Base-by-base conservation (phyloP, 2,888 invertebrate genomes). In the Lasioglossum oenotherae region DNA sequence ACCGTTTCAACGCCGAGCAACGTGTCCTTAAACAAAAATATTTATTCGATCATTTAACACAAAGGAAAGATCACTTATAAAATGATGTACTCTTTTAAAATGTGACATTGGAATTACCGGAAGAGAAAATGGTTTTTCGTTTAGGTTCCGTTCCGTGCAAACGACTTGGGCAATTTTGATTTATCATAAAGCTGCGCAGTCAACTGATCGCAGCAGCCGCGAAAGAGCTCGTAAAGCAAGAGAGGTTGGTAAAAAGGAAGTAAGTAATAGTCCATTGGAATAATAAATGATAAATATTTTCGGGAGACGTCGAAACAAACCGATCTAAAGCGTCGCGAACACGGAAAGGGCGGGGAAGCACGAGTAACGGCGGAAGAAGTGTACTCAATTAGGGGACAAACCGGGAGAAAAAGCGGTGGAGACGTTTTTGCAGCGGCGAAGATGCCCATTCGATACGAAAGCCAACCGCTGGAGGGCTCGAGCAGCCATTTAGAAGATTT, bases 401-500 rank as follows among this genome's bases (percentile, higher is more conserved):
- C 41, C 19, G 41, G 6, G 38, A 41, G 41, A 44, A 27, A 67
- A 44, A 41, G 53, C 23, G 41, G 5, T 31, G 19, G 44, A 72
- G 53, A 67, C 23, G 80, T 69, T 71, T 27, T 38, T 44, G 41
- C 64, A 44, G 35, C 41, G 46, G 46, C 16, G 49, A 71, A 49
- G 74, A 79, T 82, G n/a, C 19, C 41, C 74, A 64, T 69, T 69
- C 74, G 53, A 78, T 71, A 74, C 31, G 41, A 31, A 38, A 49
- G 72, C 44, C 10, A 3, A 35, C 27, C 41, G 71, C 69, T 53
- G 5, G 57, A 71, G 60, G 41, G 71, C 71, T 71, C 71, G 71
- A 72, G 80, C 49, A 41, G 49, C 74, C 72, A 74, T 80, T 86
- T 86, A 67, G 53, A 80, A 49, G 76, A 78, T 81, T 84, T 35